Conservation (phyloP, 2,888 invertebrate species). For the Phania funesta region DNA sequence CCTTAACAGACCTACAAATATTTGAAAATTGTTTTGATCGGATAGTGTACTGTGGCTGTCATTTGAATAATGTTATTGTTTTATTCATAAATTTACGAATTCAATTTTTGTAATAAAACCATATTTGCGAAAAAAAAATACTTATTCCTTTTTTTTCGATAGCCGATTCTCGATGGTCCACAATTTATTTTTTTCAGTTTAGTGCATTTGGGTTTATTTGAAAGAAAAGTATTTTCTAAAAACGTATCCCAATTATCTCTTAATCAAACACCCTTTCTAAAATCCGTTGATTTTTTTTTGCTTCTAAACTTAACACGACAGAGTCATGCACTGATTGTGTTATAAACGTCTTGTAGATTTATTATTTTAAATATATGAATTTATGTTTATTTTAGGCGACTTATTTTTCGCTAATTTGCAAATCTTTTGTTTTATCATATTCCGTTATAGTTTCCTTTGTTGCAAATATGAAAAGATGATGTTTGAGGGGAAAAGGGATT, state of each 20-base stretch:
- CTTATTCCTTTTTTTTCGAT: too few relatives aligned
- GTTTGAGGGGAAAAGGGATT: neutral
- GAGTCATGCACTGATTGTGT: conserved; percentile 66
- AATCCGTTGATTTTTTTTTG: neutral
- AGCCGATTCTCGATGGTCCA: too few relatives aligned
- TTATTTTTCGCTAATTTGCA: conserved; percentile 34
- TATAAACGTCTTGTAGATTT: conserved; percentile 37
- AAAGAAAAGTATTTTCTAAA: too few relatives aligned
- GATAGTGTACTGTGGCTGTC: too few relatives aligned
- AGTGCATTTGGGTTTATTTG: too few relatives aligned
- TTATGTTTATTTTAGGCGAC: neutral
- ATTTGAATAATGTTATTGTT: too few relatives aligned
- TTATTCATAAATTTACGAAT: too few relatives aligned
- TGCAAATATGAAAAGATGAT: neutral
- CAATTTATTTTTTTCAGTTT: too few relatives aligned
- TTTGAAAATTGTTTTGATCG: too few relatives aligned
- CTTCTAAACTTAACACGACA: conserved; percentile 39
- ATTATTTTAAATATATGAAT: conserved; percentile 29
- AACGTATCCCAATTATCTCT: neutral
- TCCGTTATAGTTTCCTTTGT: neutral
- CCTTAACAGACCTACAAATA: too few relatives aligned
- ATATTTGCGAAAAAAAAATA: too few relatives aligned
- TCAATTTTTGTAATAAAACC: too few relatives aligned
- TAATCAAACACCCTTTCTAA: neutral
- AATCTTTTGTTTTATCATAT: conserved; percentile 13